phyloP scores from a whole-genome alignment of 2,888 invertebrate genomes.

The Myopa testacea region DNA sequence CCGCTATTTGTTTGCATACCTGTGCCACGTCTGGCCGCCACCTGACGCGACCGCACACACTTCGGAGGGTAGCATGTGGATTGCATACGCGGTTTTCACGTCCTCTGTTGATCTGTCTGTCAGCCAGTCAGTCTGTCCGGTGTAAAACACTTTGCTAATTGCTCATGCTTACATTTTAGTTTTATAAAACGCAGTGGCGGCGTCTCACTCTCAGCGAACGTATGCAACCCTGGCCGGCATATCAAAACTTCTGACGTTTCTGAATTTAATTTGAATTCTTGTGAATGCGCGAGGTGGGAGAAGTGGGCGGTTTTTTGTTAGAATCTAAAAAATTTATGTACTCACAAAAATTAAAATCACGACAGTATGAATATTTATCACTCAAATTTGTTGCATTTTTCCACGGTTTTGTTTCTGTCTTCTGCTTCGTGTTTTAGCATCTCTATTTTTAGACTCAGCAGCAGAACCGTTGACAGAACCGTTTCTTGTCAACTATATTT shows the following conservation, averaged over 20 bases:
- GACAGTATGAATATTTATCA: too few relatives aligned
- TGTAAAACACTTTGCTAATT: slow-evolving; percentile 28
- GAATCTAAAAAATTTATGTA: too few relatives aligned
- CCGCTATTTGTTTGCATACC: background rate
- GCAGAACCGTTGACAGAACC: background rate
- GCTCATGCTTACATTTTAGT: slow-evolving; percentile 23
- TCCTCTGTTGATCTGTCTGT: background rate
- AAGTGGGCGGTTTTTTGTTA: too few relatives aligned
- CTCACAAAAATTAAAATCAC: too few relatives aligned
- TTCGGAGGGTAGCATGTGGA: background rate
- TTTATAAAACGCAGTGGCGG: slow-evolving; percentile 9
- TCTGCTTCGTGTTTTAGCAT: background rate
- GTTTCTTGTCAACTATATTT: background rate
- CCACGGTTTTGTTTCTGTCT: background rate
- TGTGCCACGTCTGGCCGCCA: background rate
- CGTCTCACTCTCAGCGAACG: background rate
- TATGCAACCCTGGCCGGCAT: background rate
- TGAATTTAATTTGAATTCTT: background rate
- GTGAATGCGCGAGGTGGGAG: background rate
- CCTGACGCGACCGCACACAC: background rate
- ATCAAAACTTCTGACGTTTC: slow-evolving; percentile 6
- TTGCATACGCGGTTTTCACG: background rate
- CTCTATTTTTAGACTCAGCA: too few relatives aligned
- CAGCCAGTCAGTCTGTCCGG: slow-evolving; percentile 4
- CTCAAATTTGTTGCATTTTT: background rate